Conservation (phyloP, 2,113 vertebrate genomes). For the Burhinus oedicnemus region DNA sequence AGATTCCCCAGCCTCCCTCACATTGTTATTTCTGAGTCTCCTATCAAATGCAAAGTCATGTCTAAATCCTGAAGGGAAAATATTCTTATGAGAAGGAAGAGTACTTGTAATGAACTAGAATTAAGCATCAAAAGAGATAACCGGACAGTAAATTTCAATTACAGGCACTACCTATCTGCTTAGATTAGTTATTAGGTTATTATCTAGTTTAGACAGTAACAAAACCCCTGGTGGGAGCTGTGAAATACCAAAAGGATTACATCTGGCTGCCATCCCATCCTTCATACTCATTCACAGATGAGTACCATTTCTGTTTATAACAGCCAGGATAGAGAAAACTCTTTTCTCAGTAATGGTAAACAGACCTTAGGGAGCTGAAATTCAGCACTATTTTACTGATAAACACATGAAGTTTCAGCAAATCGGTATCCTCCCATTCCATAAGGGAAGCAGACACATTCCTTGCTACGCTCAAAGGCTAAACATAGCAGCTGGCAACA, state of each 20-base stretch:
- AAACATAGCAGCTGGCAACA: not conserved
- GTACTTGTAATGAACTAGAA: not conserved
- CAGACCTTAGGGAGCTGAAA: not conserved
- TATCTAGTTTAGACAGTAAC: not conserved
- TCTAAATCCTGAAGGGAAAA: slow-evolving; percentile 15
- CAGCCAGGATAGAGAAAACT: not conserved
- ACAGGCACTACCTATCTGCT: not conserved
- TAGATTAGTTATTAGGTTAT: not conserved
- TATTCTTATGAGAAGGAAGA: not conserved
- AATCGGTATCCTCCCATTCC: not conserved
- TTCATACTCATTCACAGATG: not conserved
- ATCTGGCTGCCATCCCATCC: not conserved
- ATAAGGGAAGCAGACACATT: not conserved
- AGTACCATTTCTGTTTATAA: not conserved
- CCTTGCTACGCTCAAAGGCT: not conserved
- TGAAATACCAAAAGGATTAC: not conserved
- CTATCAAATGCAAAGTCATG: not conserved
- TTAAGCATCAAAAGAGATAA: not conserved
- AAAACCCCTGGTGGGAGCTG: not conserved
- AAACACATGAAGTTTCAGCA: not conserved
- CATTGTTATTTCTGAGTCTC: not conserved
- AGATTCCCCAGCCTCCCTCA: not conserved
- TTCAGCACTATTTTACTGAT: not conserved
- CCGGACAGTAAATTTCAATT: slow-evolving; percentile 18
- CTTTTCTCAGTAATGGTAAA: not conserved